Conservation (phyloP, 2,113 vertebrate species). For the Coptodon bakossiorum region DNA sequence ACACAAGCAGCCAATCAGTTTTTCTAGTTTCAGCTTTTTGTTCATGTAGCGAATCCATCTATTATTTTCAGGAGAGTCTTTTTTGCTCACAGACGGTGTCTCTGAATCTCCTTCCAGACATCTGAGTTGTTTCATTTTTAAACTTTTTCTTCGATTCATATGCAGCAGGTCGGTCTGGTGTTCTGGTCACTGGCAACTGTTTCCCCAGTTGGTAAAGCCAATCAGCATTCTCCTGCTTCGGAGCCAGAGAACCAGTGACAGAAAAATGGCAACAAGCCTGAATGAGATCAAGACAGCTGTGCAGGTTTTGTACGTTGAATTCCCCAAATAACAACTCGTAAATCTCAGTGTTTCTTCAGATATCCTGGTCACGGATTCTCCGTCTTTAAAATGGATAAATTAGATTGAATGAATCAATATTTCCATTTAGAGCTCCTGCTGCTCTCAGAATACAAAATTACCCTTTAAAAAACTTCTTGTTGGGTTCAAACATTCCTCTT, state of each 20-base stretch:
- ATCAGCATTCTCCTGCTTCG: background rate
- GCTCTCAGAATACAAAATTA: background rate
- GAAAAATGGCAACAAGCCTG: background rate
- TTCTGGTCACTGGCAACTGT: background rate
- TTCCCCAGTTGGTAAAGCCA: background rate
- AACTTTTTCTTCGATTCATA: background rate
- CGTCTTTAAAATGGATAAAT: background rate
- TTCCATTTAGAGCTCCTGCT: background rate
- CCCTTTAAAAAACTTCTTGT: background rate
- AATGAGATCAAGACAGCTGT: background rate
- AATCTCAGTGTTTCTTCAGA: background rate
- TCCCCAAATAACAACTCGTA: background rate
- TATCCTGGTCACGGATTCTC: background rate
- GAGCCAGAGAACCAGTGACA: background rate
- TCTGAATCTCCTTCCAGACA: background rate
- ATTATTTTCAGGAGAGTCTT: background rate
- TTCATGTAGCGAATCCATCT: background rate
- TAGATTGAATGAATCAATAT: background rate
- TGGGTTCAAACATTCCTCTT: background rate
- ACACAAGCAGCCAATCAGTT: background rate
- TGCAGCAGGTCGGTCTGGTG: background rate
- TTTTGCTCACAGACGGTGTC: background rate
- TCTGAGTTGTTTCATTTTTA: background rate
- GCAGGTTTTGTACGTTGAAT: background rate
- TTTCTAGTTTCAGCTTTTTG: background rate